Evolutionary conservation across 2,113 vertebrate genomes (phyloP), one percentile per base, ranked within the genome.

Genomic region (Psephotus haematonotus): DNA sequence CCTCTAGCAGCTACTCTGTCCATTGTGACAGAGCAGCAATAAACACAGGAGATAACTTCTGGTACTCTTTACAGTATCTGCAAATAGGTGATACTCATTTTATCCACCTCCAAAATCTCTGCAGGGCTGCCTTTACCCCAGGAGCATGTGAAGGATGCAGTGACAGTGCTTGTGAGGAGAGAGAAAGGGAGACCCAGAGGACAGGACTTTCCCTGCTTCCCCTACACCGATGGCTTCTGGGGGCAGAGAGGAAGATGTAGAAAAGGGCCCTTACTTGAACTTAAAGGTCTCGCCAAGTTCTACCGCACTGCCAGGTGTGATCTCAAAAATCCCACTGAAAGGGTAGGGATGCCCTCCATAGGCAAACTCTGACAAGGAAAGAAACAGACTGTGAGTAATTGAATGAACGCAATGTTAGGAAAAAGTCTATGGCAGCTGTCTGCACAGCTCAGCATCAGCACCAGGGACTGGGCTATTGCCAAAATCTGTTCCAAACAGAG

Each of bases 231-330:
- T 31, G 44, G 18, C 52, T 86, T 29, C 74, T 17, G 35, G 41
- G 43, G 33, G 33, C 47, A 81, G 60, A 37, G n/a, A 28, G 14
- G 22, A 84, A 55, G 69, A 71, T 20, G n/a, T 11, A 87, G 49
- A 77, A 78, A 94, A 97, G 62, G n/a, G 78, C 72, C 70, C 98
- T 98, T 97, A 99, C 99, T 99, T 99, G 98, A 99, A 99, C 97
- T 99, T 99, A 98, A 99, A 99, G 9, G 99, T 99, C 96, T 99
- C 99, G 81, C 99, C 99, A 84, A 99, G 98, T 78, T 99, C 99
- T 47, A 98, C 88, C 0, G 99, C 99, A 50, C 98, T 99, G 74
- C 99, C 99, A 39, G 99, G 99, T 90, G 98, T 99, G 97, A 99
- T 99, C 95, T 99, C 99, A 71, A 99, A 99, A 97, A 99, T 99